Evolutionary conservation across 2,797 vertebrate species (phyloP).

Genomic region (Chaenodraco wilsoni): DNA sequence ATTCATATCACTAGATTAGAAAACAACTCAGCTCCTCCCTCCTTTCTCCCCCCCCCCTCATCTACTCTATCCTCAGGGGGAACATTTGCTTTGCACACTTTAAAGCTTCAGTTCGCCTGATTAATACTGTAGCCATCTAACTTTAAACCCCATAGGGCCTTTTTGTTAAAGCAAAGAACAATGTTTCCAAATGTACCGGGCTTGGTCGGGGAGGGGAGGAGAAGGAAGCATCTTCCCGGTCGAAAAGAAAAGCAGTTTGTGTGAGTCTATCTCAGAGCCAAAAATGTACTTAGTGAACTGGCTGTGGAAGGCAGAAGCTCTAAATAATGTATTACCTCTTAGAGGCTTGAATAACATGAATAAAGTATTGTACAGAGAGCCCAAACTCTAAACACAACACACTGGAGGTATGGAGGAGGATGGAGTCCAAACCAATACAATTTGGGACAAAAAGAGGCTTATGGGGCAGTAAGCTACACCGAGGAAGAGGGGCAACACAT

Average conservation of each 20-base stretch:
- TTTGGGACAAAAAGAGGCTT: slow-evolving; percentile 17
- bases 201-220: slow-evolving; percentile 18
- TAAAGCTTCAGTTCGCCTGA: slow-evolving; percentile 74
- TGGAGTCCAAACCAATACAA: slow-evolving; percentile 24
- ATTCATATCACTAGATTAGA: slow-evolving; percentile 73
- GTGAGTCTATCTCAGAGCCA: slow-evolving; percentile 72
- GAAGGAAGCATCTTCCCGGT: slow-evolving; percentile 51
- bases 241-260: slow-evolving; percentile 63
- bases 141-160: slow-evolving; percentile 65
- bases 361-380: slow-evolving; percentile 72
- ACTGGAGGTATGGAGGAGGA: slow-evolving; percentile 29
- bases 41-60: slow-evolving; percentile 62
- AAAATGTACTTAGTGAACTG: slow-evolving; percentile 81
- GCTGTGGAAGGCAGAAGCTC: slow-evolving; percentile 74
- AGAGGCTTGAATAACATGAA: slow-evolving; percentile 82
- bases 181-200: slow-evolving; percentile 58
- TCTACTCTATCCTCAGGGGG: slow-evolving; percentile 72
- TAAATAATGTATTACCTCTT: slow-evolving; percentile 82
- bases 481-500: slow-evolving; percentile 51
- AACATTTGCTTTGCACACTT: slow-evolving; percentile 75
- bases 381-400: slow-evolving; percentile 55
- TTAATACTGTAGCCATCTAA: slow-evolving; percentile 78
- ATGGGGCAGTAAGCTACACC: slow-evolving; percentile 14
- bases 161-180: slow-evolving; percentile 65
- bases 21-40: slow-evolving; percentile 66